A percentile compares a stretch with the other conserved stretches of the same genome.
Evolutionary conservation across 2,113 vertebrate genomes (phyloP).

Genomic region (Mungos mungo): DNA sequence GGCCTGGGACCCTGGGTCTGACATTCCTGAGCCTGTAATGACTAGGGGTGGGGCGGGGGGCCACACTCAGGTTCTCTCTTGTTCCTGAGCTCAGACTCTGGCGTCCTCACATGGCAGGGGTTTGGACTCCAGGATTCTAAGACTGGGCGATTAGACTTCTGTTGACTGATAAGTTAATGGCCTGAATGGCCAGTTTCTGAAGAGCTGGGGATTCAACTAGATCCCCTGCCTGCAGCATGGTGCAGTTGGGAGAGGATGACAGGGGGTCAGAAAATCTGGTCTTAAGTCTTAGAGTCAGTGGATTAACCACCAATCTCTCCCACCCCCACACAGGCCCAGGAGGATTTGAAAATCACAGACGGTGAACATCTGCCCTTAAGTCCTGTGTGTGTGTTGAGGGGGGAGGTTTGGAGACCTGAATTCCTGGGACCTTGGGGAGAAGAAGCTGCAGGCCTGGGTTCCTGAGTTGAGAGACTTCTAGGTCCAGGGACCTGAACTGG

Average conservation of each 20-base stretch:
- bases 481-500: neutral
- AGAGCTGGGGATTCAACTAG: neutral
- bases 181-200: neutral
- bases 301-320: slow-evolving; percentile 50
- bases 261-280: slow-evolving; percentile 48
- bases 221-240: neutral
- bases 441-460: neutral
- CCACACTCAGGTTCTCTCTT: neutral
- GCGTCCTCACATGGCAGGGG: neutral
- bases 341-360: slow-evolving; percentile 67
- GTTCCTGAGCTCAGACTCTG: neutral
- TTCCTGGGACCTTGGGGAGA: neutral
- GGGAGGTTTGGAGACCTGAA: neutral
- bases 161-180: neutral
- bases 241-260: neutral
- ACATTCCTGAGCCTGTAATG: neutral
- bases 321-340: neutral
- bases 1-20: neutral
- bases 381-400: neutral
- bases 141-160: neutral
- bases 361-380: slow-evolving; percentile 59
- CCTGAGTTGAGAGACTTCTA: neutral
- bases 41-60: neutral
- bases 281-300: slow-evolving; percentile 59
- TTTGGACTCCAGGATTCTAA: neutral